A percentile compares a stretch with the other conserved stretches of the same genome.
phyloP scores from a whole-genome alignment of 2,113 vertebrate genomes.

The Gymnorhina tibicen region DNA sequence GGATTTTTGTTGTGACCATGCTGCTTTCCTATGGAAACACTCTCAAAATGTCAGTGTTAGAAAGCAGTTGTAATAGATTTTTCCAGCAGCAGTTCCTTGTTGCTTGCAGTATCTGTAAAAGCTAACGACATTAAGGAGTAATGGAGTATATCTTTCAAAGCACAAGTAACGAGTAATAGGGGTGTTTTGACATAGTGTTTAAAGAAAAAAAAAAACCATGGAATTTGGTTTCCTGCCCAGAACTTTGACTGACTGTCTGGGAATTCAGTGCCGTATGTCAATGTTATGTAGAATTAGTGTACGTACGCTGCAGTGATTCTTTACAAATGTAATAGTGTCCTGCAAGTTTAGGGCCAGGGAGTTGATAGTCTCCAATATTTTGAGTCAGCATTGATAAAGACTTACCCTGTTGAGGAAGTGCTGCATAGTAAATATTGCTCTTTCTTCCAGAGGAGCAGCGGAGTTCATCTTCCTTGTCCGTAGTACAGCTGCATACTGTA shows the following conservation, averaged over 20 bases:
- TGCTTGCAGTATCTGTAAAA: constrained; percentile 15
- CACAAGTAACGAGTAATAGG: constrained; percentile 2
- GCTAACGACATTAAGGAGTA: not conserved
- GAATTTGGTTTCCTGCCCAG: constrained; percentile 38
- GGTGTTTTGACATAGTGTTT: constrained; percentile 46
- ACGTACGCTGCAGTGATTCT: not conserved
- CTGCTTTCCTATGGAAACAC: not conserved
- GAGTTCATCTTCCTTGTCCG: not conserved
- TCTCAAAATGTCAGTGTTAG: not conserved
- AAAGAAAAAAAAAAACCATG: not conserved
- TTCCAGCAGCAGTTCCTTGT: not conserved
- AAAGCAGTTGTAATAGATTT: not conserved
- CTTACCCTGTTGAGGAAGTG: not conserved
- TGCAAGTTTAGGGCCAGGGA: not conserved
- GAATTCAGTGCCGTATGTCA: constrained; percentile 20
- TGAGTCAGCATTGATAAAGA: not conserved
- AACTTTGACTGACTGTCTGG: constrained; percentile 61
- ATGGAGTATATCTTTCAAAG: constrained; percentile 35
- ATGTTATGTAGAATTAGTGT: not conserved
- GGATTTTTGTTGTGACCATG: not conserved
- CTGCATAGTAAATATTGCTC: not conserved
- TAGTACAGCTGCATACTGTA: not conserved
- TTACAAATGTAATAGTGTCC: not conserved
- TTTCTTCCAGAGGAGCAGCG: not conserved
- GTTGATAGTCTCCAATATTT: not conserved